phyloP scores from a whole-genome alignment of 64 coral and sea anemone genomes.

The Montipora capricornis region DNA sequence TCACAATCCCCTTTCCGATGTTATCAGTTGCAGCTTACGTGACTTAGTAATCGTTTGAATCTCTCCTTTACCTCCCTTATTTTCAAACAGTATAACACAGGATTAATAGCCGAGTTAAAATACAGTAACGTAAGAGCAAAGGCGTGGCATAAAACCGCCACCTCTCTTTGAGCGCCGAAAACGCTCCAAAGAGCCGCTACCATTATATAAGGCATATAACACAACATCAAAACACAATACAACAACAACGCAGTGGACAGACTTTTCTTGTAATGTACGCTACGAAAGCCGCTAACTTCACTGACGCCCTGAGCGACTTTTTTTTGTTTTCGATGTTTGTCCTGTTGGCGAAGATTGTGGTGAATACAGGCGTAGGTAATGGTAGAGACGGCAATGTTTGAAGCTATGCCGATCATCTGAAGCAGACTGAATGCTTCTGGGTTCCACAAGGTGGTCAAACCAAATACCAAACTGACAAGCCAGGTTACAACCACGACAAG shows the following conservation, averaged over 20 bases:
- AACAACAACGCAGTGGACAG: constrained; percentile 20
- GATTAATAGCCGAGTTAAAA: constrained; percentile 24
- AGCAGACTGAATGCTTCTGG: not conserved
- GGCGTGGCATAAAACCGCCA: not conserved
- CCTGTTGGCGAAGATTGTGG: constrained; percentile 1
- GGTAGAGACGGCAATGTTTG: constrained; percentile 3
- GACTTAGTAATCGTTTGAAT: not conserved
- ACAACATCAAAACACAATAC: constrained; percentile 18
- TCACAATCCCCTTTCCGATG: not conserved
- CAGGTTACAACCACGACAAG: constrained; percentile 21
- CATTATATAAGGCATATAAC: constrained; percentile 30
- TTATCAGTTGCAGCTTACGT: not conserved
- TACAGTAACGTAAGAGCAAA: not conserved
- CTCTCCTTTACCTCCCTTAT: not conserved
- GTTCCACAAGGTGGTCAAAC: constrained; percentile 4
- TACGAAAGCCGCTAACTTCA: not conserved
- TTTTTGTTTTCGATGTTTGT: not conserved
- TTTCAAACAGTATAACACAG: constrained; percentile 21
- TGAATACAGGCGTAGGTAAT: constrained; percentile 5
- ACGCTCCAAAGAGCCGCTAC: constrained; percentile 29
- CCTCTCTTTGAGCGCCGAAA: not conserved
- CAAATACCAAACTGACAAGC: not conserved
- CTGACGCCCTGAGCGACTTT: not conserved
- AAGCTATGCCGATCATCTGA: constrained; percentile 19
- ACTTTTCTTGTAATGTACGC: not conserved